phyloP scores from a whole-genome alignment of 2,797 vertebrate genomes.

The Pseudopleuronectes americanus region DNA sequence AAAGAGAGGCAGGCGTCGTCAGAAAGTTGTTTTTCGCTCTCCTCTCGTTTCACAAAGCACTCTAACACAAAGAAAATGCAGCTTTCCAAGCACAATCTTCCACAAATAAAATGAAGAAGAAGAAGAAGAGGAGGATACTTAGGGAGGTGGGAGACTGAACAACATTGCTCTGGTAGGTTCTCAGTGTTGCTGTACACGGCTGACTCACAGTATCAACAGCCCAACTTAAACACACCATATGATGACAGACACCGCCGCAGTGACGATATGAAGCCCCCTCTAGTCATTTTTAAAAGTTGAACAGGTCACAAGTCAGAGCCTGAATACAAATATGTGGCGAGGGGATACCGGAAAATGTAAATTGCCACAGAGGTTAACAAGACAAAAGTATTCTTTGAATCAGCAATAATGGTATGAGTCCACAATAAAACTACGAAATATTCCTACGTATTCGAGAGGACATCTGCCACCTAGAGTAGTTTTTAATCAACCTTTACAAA shows the following conservation, averaged over 20 bases:
- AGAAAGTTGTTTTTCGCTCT: slow-evolving; percentile 44
- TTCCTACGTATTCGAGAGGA: slow-evolving; percentile 44
- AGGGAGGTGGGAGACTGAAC: slow-evolving; percentile 38
- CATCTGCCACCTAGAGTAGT: slow-evolving; percentile 34
- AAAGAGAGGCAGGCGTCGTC: slow-evolving; percentile 28
- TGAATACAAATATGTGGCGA: slow-evolving; percentile 15
- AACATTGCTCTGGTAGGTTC: slow-evolving; percentile 51
- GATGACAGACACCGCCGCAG: slow-evolving; percentile 41
- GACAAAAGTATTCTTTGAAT: slow-evolving; percentile 43
- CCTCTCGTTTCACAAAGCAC: slow-evolving; percentile 48
- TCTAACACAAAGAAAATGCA: slow-evolving; percentile 49
- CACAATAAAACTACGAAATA: slow-evolving; percentile 52
- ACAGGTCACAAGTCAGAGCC: slow-evolving; percentile 26
- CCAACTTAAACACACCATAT: slow-evolving; percentile 31
- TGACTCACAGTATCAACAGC: slow-evolving; percentile 26
- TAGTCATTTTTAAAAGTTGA: slow-evolving; percentile 36
- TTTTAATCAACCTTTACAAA: slow-evolving; percentile 45
- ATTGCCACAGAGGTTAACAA: slow-evolving; percentile 47
- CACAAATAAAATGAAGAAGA: slow-evolving; percentile 38
- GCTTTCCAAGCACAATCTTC: slow-evolving; percentile 46
- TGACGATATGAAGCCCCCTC: slow-evolving; percentile 41
- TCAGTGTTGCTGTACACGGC: slow-evolving; percentile 31
- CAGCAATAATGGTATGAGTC: slow-evolving; percentile 40
- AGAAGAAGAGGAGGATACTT: slow-evolving; percentile 32
- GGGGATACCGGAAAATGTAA: slow-evolving; percentile 25